Conservation (phyloP, 2,888 invertebrate genomes). For the Hyppa rectilinea region DNA sequence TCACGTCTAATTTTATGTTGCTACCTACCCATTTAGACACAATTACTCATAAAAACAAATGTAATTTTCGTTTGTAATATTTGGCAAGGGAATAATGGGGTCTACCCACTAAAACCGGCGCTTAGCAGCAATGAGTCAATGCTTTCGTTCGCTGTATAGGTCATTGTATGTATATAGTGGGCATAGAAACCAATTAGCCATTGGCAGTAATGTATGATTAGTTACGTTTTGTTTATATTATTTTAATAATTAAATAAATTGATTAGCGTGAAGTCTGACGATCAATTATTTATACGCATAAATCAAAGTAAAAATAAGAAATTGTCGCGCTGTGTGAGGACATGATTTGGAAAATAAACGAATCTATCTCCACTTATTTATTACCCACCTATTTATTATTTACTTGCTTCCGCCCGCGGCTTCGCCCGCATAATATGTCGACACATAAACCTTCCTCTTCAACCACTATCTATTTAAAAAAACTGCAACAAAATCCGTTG, state of each 20-base stretch:
- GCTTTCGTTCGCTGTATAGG: not conserved
- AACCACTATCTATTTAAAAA: too few species aligned
- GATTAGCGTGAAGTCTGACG: not conserved
- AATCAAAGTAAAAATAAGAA: not conserved
- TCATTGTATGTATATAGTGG: not conserved
- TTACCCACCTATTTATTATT: too few species aligned
- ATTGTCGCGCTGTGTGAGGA: not conserved
- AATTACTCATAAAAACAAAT: constrained; percentile 7
- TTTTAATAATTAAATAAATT: constrained; percentile 1
- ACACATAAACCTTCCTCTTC: too few species aligned
- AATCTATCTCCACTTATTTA: too few species aligned
- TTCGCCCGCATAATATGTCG: too few species aligned
- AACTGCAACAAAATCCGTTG: too few species aligned
- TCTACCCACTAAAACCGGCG: not conserved
- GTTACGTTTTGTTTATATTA: constrained; percentile 3
- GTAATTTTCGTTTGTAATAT: constrained; percentile 25
- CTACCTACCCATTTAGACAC: not conserved
- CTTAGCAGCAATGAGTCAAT: constrained; percentile 17
- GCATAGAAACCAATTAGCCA: not conserved
- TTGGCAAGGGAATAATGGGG: constrained; percentile 15
- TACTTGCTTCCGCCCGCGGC: too few species aligned
- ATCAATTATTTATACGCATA: not conserved
- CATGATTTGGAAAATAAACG: not conserved
- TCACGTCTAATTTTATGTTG: not conserved
- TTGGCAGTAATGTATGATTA: constrained; percentile 6